Evolutionary conservation across 2,797 vertebrate species (phyloP).

Genomic region (Ciconia nigra): DNA sequence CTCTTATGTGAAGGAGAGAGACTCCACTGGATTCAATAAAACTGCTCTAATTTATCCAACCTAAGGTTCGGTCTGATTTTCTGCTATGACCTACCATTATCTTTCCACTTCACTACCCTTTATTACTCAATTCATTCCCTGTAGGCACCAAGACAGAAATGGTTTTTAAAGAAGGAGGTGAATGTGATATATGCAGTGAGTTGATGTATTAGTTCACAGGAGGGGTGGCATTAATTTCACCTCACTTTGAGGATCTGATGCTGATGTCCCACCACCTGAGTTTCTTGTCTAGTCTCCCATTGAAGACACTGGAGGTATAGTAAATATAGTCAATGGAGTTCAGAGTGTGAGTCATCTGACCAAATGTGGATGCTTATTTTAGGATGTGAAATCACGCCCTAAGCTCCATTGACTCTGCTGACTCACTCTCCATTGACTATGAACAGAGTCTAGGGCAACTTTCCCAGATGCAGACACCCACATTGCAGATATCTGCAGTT

Average conservation of each 20-base stretch:
- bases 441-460: not conserved
- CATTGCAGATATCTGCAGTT: not conserved
- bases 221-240: not conserved
- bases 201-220: not conserved
- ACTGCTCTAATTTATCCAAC: not conserved
- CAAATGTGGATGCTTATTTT: constrained; percentile 17
- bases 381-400: not conserved
- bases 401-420: constrained; percentile 20
- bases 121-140: not conserved
- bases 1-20: not conserved
- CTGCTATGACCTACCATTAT: not conserved
- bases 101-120: constrained; percentile 15
- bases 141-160: not conserved
- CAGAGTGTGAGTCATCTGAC: constrained; percentile 4
- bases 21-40: not conserved
- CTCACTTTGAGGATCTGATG: not conserved
- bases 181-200: not conserved
- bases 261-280: not conserved
- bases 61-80: not conserved
- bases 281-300: not conserved
- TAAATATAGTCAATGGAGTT: not conserved
- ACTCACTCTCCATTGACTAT: constrained; percentile 35
- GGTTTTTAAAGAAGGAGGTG: not conserved
- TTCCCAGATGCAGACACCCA: not conserved
- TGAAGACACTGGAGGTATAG: not conserved